Conservation (phyloP, 2,888 invertebrate species). For the Oligia strigilis region DNA sequence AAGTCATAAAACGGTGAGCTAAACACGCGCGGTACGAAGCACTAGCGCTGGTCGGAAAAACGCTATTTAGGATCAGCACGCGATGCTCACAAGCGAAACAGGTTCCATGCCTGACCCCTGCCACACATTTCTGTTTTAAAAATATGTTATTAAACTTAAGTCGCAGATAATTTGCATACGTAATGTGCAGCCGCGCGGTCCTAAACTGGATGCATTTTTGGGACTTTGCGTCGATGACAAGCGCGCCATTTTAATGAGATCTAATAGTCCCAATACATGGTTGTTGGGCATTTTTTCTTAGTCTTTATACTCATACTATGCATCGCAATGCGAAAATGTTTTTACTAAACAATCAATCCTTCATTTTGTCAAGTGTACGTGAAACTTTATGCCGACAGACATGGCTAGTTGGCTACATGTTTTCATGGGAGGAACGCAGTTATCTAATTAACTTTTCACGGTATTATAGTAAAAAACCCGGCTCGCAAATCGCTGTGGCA, state of each 20-base stretch:
- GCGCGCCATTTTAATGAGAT: slow-evolving; percentile 4
- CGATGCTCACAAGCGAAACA: slow-evolving; percentile 48
- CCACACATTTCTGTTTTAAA: slow-evolving; percentile 43
- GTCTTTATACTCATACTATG: neutral
- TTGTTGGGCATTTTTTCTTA: neutral
- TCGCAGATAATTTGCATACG: slow-evolving; percentile 62
- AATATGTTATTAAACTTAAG: slow-evolving; percentile 58
- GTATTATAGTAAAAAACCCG: slow-evolving; percentile 39
- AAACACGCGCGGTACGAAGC: slow-evolving; percentile 32
- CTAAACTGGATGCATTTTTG: slow-evolving; percentile 36
- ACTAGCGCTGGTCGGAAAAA: slow-evolving; percentile 43
- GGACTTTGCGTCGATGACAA: slow-evolving; percentile 18
- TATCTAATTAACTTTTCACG: slow-evolving; percentile 9
- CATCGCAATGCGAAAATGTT: neutral
- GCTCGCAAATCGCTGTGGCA: slow-evolving; percentile 55
- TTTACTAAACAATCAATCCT: neutral
- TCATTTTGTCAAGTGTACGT: neutral
- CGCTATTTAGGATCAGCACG: slow-evolving; percentile 52
- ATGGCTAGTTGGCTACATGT: neutral
- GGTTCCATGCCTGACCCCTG: slow-evolving; percentile 57
- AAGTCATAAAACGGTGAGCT: slow-evolving; percentile 46
- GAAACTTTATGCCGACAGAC: too few relatives aligned
- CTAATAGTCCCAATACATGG: neutral
- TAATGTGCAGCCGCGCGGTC: slow-evolving; percentile 34
- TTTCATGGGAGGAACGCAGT: neutral